phyloP scores from a whole-genome alignment of 2,888 invertebrate species.

The Pseudococcus jackbeardsleyi region DNA sequence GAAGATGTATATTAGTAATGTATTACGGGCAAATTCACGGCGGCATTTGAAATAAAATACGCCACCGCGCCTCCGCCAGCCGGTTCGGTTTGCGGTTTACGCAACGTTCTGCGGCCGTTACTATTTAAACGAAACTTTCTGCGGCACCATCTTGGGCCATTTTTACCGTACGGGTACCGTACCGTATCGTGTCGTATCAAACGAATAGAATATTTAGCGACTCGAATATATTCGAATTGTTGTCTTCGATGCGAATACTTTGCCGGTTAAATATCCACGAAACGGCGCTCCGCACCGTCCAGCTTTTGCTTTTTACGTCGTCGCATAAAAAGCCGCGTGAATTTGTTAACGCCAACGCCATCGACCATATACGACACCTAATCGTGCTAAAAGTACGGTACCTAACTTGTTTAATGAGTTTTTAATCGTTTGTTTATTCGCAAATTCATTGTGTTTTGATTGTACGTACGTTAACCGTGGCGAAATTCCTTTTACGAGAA shows the following conservation, averaged over 20 bases:
- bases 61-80: neutral
- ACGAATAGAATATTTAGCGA: constrained; percentile 23
- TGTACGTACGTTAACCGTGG: neutral
- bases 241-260: neutral
- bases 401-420: constrained; percentile 44
- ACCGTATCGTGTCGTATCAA: neutral
- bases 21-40: constrained; percentile 30
- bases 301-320: neutral
- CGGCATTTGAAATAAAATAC: constrained; percentile 40
- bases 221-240: constrained; percentile 38
- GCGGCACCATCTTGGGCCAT: constrained; percentile 7
- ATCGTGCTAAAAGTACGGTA: neutral
- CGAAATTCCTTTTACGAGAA: constrained; percentile 34
- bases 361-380: neutral
- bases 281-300: neutral
- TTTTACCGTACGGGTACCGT: neutral
- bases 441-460: constrained; percentile 40
- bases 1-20: constrained; percentile 41
- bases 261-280: neutral
- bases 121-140: constrained; percentile 32
- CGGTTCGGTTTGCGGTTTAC: constrained; percentile 4
- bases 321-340: constrained; percentile 5
- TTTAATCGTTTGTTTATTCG: constrained; percentile 53
- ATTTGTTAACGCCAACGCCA: neutral
- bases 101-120: constrained; percentile 38